phyloP scores from a whole-genome alignment of 2,113 vertebrate species.

The Austrofundulus limnaeus region DNA sequence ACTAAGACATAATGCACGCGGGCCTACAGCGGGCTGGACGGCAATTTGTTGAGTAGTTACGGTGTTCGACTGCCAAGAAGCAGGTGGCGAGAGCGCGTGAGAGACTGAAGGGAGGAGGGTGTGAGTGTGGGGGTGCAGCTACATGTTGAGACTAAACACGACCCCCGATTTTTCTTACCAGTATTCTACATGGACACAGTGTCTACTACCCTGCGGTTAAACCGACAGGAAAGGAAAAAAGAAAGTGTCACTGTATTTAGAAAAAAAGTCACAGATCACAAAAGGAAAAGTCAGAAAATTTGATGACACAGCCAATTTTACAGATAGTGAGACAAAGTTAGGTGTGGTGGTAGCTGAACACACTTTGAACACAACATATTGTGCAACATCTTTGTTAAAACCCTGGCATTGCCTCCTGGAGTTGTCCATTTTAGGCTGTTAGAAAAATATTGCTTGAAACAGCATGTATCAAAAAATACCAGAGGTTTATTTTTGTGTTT shows the following conservation, averaged over 20 bases:
- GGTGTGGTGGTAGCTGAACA: no score
- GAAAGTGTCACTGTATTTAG: background rate
- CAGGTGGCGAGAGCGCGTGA: slow-evolving; percentile 21
- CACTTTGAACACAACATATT: no score
- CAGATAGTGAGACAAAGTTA: no score
- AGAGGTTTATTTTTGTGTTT: no score
- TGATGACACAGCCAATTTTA: no score
- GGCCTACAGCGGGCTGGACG: slow-evolving; percentile 51
- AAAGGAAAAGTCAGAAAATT: no score
- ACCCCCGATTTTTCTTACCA: slow-evolving; percentile 21
- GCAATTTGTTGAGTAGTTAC: slow-evolving; percentile 67
- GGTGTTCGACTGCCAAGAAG: slow-evolving; percentile 57
- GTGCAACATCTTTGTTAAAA: no score
- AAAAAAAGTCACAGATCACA: background rate
- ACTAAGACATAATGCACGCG: slow-evolving; percentile 52
- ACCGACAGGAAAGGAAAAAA: no score
- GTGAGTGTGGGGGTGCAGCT: slow-evolving; percentile 11
- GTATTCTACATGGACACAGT: background rate
- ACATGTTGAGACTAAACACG: slow-evolving; percentile 49
- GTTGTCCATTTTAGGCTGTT: no score
- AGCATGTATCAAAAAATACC: no score
- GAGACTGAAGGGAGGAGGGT: background rate
- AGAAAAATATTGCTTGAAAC: no score
- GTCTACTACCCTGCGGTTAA: slow-evolving; percentile 2
- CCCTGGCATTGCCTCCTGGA: no score